phyloP scores from a whole-genome alignment of 2,797 vertebrate genomes.

The Borostomias antarcticus region DNA sequence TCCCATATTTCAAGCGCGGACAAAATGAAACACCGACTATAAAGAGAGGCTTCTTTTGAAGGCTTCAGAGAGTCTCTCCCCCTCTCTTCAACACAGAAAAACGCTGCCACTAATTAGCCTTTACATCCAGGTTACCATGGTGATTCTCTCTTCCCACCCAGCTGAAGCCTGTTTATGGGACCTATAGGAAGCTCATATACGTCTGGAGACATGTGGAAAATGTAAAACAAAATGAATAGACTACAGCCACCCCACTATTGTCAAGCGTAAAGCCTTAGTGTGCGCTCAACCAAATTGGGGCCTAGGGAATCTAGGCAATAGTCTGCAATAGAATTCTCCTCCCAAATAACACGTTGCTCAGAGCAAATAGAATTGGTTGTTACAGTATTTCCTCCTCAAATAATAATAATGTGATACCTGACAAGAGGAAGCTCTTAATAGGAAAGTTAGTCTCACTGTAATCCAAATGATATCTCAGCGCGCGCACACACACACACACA shows the following conservation, averaged over 20 bases:
- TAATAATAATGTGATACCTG: neutral
- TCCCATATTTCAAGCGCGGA: neutral
- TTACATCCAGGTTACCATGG: conserved; percentile 36
- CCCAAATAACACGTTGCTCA: neutral
- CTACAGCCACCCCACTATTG: too few species aligned
- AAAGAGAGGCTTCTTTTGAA: neutral
- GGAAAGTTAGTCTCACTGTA: neutral
- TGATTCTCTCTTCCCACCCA: conserved; percentile 8
- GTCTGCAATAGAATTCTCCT: neutral
- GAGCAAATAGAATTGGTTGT: neutral
- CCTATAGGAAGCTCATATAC: neutral
- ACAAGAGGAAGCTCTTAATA: neutral
- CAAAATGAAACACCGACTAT: too few species aligned
- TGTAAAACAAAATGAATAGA: neutral
- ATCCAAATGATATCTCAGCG: neutral
- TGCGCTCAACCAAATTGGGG: neutral
- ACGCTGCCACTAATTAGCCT: neutral
- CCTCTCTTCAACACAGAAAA: neutral
- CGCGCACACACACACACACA: neutral
- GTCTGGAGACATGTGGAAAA: too few species aligned
- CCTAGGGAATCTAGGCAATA: neutral
- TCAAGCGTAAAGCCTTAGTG: too few species aligned
- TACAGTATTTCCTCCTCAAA: neutral
- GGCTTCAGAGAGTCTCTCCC: neutral
- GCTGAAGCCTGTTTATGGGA: conserved; percentile 10